Base-by-base conservation (phyloP, 2,888 invertebrate genomes). In the Apoderus coryli region DNA sequence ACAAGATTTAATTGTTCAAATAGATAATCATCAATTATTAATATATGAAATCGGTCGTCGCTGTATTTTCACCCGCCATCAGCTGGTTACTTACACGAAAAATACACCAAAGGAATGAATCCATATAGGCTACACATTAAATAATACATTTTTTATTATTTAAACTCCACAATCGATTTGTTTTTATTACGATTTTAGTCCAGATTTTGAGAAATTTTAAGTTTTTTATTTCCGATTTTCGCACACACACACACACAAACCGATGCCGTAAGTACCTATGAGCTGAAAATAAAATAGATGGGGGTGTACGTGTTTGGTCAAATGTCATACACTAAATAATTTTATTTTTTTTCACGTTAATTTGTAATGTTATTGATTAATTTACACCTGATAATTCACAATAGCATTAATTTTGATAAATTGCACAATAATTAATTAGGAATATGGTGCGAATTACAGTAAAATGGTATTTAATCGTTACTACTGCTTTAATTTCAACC, bases 241-340 rank as follows among this genome's bases (percentile, higher is more conserved):
- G 65, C 67, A 67, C 67, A 65, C 68, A 66, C 63, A 63, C 62
- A 53, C 53, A n/a, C n/a, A 52, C 45, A 39, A 37, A 39, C 65
- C 61, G 60, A 60, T 56, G 67, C 69, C 67, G 68, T 68, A 70
- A 71, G 70, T 71, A 70, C 71, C 69, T 70, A 65, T n/a, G 61
- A 64, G 70, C 71, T 71, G 72, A 71, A 70, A 69, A n/a, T n/a
- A n/a, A n/a, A n/a, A 70, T 69, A 69, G 69, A 69, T 67, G 69
- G 69, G 67, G 68, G 67, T 33, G 5, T 31, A 27, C 24, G 10
- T 24, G 7, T 9, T 10, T 24, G 10, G 7, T n/a, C n/a, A n/a
- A n/a, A n/a, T n/a, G n/a, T n/a, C n/a, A n/a, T n/a, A n/a, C n/a
- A n/a, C n/a, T n/a, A n/a, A n/a, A n/a, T n/a, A n/a, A n/a, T n/a